Base-by-base conservation (phyloP, 2,888 invertebrate species). In the Beris morrisii region DNA sequence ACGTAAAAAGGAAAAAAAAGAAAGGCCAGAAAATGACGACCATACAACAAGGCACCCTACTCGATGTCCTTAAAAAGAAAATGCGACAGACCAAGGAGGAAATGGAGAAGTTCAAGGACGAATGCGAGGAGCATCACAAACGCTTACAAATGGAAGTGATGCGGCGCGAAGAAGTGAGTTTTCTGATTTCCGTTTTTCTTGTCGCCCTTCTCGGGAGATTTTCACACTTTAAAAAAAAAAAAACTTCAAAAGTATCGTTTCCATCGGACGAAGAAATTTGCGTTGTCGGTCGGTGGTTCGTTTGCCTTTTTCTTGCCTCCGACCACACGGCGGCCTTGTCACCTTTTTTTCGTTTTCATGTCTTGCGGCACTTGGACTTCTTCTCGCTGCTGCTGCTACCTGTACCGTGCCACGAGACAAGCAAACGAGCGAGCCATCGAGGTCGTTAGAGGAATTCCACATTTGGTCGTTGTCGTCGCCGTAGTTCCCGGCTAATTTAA, bases 71-170 rank as follows among this genome's bases (percentile, higher is more conserved):
- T 79, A 98, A 98, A 88, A 96, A 97, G 88, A 99, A 98, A 89
- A 98, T 98, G 97, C 89, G 95, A 76, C 95, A 95, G 84, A 94
- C 97, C 77, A 96, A 97, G 85, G 96, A 97, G 83, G 98, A 98
- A 86, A 93, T 97, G 90, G 98, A 98, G 83, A 91, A 93, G 83
- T 95, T 94, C 85, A 96, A 94, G 85, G 97, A 98, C 83, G 95
- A 95, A 82, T 93, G 94, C 82, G 97, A 97, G 83, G 95, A 95
- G 83, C 93, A 90, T 82, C 93, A 94, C 83, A 92, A 95, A 86
- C 91, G 94, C 82, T 87, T 95, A 81, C 95, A 95, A 85, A 88
- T 92, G 81, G 97, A 97, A 88, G 88, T 93, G 82, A 92, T 94
- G 87, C 90, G 96, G 82, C 90, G 96, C 82, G 96, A 97, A 88